Conservation (phyloP, 1,140 invertebrate genomes). For the Drosophila virilis region DNA sequence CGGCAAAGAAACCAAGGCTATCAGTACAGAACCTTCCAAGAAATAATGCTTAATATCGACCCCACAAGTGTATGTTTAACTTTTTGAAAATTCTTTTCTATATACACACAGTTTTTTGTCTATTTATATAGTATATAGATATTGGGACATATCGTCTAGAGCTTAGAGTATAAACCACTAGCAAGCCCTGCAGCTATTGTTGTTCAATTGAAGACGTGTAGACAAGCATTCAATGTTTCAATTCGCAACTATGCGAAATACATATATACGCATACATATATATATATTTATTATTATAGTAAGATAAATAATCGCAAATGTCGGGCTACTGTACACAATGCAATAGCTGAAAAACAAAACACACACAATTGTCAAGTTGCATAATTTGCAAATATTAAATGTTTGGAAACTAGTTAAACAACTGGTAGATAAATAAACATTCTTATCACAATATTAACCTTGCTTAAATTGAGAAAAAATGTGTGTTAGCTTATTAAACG, state of each 20-base stretch:
- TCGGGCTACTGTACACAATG: conserved; percentile 68
- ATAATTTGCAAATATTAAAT: conserved; percentile 60
- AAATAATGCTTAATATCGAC: conserved; percentile 31
- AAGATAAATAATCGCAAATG: conserved; percentile 26
- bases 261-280: conserved; percentile 2
- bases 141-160: conserved; percentile 30
- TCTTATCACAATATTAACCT: conserved; percentile 29
- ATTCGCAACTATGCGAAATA: conserved; percentile 8
- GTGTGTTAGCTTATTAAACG: conserved; percentile 27
- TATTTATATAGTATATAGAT: conserved; percentile 13
- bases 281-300: conserved; percentile 1
- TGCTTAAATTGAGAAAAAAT: not conserved
- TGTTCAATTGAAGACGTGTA: conserved; percentile 39
- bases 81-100: conserved; percentile 33
- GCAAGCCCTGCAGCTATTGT: conserved; percentile 65
- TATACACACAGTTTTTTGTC: conserved; percentile 26
- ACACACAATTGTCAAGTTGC: conserved; percentile 67
- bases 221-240: conserved; percentile 27
- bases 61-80: conserved; percentile 14
- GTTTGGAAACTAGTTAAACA: conserved; percentile 3
- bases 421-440: conserved; percentile 9
- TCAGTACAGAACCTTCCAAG: conserved; percentile 81
- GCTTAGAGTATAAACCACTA: conserved; percentile 34
- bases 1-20: conserved; percentile 64
- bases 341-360: not conserved